Evolutionary conservation across 2,113 vertebrate genomes (phyloP), one percentile per base, ranked within the genome.

Genomic region (Lethenteron reissneri): DNA sequence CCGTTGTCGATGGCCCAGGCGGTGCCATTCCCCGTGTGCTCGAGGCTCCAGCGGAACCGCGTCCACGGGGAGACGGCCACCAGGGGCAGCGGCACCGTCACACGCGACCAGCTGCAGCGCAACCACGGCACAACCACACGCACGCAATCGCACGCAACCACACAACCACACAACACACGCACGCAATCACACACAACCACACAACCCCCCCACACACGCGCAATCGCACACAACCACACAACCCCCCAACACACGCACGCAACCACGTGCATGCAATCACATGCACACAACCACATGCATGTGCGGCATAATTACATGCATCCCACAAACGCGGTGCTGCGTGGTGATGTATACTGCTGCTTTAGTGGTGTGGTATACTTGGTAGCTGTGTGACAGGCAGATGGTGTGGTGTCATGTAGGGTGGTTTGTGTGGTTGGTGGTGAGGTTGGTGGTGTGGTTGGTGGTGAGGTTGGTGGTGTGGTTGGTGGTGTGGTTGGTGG

Each of bases 1-100:
- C 94, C 85, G 62, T 94, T 96, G 81, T 99, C 94, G 41, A 99
- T 82, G 74, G 91, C 91, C 94, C 94, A 99, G 88, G 95, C 96
- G 81, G 87, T 92, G 75, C 86, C 85, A 11, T 80, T 74, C 76
- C 89, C 84, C 3, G 80, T 78, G 76, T 89, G 87, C 0, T 78
- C 86, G 79, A 97, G 94, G 75, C 85, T 89, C 94, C 94, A 99
- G 74, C 87, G 89, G 77, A 99, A 88, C 71, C 87, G 85, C 17
- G 90, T 92, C 72, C 83, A 83, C 21, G 81, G 85, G 57, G 92
- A 92, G 70, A 99, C 80, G 0, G 89, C 91, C 25, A 89, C 85
- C 0, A 94, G 95, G 74, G 94, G 90, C 76, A 99, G 83, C 57
- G 90, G 91, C 77, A 88, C 85, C 1, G 89, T 89, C 80, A 99